Conservation (phyloP, 2,797 vertebrate genomes). For the Argya squamiceps region DNA sequence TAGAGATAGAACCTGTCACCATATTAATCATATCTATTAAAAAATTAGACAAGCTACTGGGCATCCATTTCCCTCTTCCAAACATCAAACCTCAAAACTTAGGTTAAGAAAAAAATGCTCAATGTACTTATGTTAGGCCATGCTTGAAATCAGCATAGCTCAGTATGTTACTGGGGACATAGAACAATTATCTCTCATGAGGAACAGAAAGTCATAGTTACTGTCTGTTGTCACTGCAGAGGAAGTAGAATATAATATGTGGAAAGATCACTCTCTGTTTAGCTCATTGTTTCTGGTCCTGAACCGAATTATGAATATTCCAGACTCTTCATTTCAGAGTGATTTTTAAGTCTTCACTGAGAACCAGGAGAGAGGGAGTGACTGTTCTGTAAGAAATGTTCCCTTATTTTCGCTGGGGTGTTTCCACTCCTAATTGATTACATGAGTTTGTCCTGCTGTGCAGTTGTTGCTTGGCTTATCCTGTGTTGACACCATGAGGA, state of each 20-base stretch:
- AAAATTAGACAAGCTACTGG: neutral
- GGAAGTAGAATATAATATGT: neutral
- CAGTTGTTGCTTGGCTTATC: neutral
- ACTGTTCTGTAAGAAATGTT: neutral
- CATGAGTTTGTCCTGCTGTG: neutral
- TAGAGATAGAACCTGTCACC: neutral
- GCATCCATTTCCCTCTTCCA: neutral
- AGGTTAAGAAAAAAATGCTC: neutral
- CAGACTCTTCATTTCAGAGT: neutral
- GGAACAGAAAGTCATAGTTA: neutral
- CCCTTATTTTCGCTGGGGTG: neutral
- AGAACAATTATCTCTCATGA: neutral
- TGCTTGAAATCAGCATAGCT: neutral
- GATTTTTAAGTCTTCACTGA: neutral
- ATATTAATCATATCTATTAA: neutral
- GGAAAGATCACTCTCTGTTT: neutral
- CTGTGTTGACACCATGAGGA: neutral
- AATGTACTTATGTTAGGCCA: neutral
- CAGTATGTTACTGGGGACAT: accelerated
- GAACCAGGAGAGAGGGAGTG: neutral
- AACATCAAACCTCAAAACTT: neutral
- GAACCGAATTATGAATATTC: neutral
- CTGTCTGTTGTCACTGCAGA: neutral
- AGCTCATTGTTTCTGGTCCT: neutral
- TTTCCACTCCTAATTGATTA: neutral